Percentiles rank a stretch among this genome's conserved stretches.
Evolutionary conservation across 2,797 vertebrate species (phyloP).

Genomic region (Brachyalestes nurse): DNA sequence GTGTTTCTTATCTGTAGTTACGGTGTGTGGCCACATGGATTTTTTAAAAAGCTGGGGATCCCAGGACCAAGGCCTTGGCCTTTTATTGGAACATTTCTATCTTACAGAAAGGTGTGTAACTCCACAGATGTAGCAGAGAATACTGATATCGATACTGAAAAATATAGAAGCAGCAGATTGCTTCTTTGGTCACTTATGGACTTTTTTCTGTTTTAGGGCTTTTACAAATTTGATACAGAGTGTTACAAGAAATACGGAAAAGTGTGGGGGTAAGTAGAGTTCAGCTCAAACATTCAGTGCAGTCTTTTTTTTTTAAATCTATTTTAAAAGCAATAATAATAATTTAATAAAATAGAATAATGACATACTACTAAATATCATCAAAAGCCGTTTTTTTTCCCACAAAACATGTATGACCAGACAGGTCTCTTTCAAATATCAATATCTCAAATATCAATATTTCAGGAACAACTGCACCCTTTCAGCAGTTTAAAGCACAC

Average conservation of each 20-base stretch:
- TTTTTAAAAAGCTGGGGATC: slow-evolving; percentile 72
- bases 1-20: slow-evolving; percentile 63
- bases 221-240: slow-evolving; percentile 60
- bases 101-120: slow-evolving; percentile 53
- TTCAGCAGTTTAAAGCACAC: background rate
- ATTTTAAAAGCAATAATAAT: no score
- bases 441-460: background rate
- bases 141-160: background rate
- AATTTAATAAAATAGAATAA: no score
- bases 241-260: slow-evolving; percentile 75
- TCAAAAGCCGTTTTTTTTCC: no score
- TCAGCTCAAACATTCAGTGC: background rate
- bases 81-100: slow-evolving; percentile 66
- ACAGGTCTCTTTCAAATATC: no score
- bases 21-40: slow-evolving; percentile 66
- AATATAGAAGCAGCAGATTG: background rate
- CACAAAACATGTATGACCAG: no score
- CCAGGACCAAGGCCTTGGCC: slow-evolving; percentile 73
- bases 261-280: slow-evolving; percentile 76
- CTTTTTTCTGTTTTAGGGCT: slow-evolving; percentile 60
- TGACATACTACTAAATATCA: no score
- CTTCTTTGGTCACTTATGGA: background rate
- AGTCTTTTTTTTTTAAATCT: no score
- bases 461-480: background rate
- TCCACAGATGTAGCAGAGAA: background rate